Evolutionary conservation across 2,888 invertebrate species (phyloP), one percentile per base, ranked within the genome.

Genomic region (Drosophila demipolita): DNA sequence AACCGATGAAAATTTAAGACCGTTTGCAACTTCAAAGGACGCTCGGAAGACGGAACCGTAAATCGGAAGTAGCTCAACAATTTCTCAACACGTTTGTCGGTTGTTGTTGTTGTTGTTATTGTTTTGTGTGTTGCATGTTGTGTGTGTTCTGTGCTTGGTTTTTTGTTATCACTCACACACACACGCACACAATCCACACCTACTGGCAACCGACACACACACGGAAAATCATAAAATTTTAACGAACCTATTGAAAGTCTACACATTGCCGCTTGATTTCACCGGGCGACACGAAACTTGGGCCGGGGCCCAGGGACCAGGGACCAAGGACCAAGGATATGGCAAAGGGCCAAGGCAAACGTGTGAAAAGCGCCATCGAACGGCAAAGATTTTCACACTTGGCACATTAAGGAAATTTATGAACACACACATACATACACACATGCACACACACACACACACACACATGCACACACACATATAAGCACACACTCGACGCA

Each of bases 341-440:
- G 67, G 75, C 62, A 42, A 67, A 67, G 68, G 83, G 76, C 73
- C 83, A 66, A 59, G 71, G 75, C 48, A 69, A 90, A 88, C 77
- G 90, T 88, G 88, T 88, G 91, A 90, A 92, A 90, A 90, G 87
- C 85, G 82, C 90, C 91, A 91, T 91, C 88, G 91, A 92, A 91
- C 90, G 86, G 90, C 85, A 87, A 91, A 92, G 91, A 91, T 91
- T 90, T 92, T 91, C 91, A 90, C 92, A 92, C 92, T 90, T 90
- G 84, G 75, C 75, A 84, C 81, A 81, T 83, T 78, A 87, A 85
- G 82, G 78, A 88, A 90, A 87, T 90, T 85, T 89, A 81, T 86
- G 83, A 83, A 78, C 79, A 88, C 55, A 80, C 78, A 75, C 49
- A 69, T 55, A 68, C 62, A 59, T 49, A 61, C 66, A 66, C 12